Evolutionary conservation across 2,888 invertebrate species (phyloP), one percentile per base, ranked within the genome.

Genomic region (Elegia similella): DNA sequence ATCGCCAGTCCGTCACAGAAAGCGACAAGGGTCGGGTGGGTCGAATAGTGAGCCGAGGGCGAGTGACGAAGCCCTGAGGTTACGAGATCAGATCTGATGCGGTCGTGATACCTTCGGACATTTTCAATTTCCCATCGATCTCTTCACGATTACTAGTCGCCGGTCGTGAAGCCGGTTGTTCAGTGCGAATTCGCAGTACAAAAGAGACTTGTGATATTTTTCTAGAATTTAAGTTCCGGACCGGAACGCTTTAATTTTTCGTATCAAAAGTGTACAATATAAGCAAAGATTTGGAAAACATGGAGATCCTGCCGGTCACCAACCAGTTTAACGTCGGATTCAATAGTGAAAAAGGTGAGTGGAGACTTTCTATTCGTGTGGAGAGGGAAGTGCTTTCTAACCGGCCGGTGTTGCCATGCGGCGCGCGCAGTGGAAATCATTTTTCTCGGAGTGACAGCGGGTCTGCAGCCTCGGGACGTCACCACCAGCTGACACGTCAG

Each of bases 221-320:
- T 82, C 84, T 88, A 88, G 85, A 83, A 84, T 80, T 50, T 77
- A 78, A 82, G 88, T 90, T 88, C 89, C 89, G 82, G 63, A 64
- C 66, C 81, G 89, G 88, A 88, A 88, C 90, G 68, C 73, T 78
- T 81, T 71, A 78, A 78, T 77, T 82, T 84, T 84, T 83, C 74
- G 78, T 79, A 80, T 77, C 80, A 76, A 88, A 91, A 90, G 92
- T 92, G 92, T 89, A 90, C 91, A 90, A 89, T 86, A 89, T 89
- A 88, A 90, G 90, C 88, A 88, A 92, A 83, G 82, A 90, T 88
- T 88, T 88, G 88, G 88, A 91, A 78, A 94, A 93, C 85, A 96
- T 96, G 96, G 96, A 96, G 93, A 94, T 96, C 88, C 93, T 96
- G 85, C 94, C 95, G 84, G 94, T 95, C 84, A 94, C 94, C 86